A percentile compares a stretch with the other conserved stretches of the same genome.
Conservation (phyloP, 2,797 vertebrate species). For the Garrulus glandarius region DNA sequence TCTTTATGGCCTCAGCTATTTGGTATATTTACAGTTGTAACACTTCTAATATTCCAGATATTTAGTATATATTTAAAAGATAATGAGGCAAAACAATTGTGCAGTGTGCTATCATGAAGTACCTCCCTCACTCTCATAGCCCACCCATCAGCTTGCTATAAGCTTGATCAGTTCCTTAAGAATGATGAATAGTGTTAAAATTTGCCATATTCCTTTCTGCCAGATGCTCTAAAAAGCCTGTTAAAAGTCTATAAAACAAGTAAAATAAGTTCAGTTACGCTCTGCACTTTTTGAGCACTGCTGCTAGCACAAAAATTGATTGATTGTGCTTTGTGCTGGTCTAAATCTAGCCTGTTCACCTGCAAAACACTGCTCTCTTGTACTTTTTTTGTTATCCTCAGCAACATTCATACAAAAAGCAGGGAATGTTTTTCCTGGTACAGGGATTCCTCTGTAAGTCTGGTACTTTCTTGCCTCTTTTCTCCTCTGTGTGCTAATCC, state of each 20-base stretch:
- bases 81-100: neutral
- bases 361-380: constrained; percentile 16
- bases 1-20: neutral
- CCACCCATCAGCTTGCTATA: neutral
- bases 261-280: constrained; percentile 50
- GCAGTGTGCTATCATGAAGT: neutral
- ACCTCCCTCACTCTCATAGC: neutral
- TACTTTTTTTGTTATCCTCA: constrained; percentile 53
- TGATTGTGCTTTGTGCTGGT: constrained; percentile 49
- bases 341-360: constrained; percentile 50
- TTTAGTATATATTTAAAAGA: neutral
- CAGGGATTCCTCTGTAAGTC: neutral
- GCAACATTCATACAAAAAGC: neutral
- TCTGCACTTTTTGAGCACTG: constrained; percentile 27
- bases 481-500: neutral
- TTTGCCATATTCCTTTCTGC: constrained; percentile 16
- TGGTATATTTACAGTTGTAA: neutral
- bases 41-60: neutral
- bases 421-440: neutral
- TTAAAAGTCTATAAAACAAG: constrained; percentile 55
- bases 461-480: neutral
- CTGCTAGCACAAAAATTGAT: constrained; percentile 63
- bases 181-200: constrained; percentile 45
- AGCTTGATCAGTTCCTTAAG: constrained; percentile 45
- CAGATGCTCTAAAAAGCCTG: constrained; percentile 46